Evolutionary conservation across 2,797 vertebrate genomes (phyloP).

Genomic region (Oreochromis grahami): DNA sequence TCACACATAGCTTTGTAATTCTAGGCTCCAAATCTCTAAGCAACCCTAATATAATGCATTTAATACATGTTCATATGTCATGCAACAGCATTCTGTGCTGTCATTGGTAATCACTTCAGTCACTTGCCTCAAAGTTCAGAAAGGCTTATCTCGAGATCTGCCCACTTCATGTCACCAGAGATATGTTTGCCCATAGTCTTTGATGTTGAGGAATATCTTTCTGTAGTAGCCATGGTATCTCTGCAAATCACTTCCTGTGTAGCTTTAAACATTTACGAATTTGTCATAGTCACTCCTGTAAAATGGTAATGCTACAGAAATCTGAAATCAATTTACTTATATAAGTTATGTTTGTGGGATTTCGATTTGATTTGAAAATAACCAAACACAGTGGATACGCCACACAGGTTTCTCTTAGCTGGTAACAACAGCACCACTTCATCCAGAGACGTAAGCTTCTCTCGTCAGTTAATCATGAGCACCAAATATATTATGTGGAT

Average conservation of each 20-base stretch:
- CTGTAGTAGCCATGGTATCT: background rate
- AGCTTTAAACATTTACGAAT: background rate
- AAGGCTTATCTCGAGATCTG: background rate
- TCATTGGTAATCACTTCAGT: too few species aligned
- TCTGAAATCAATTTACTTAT: background rate
- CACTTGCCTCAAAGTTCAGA: background rate
- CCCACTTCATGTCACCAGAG: background rate
- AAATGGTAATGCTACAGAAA: background rate
- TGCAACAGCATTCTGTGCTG: too few species aligned
- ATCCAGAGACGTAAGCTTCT: background rate
- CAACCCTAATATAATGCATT: too few species aligned
- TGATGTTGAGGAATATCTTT: background rate
- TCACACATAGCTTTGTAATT: too few species aligned
- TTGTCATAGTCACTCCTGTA: background rate
- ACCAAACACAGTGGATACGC: background rate
- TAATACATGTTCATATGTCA: too few species aligned
- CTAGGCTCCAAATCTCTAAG: too few species aligned
- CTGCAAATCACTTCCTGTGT: background rate
- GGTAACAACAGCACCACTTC: background rate
- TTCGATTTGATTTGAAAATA: background rate
- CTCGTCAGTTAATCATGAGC: background rate
- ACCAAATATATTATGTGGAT: background rate
- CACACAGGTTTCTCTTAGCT: background rate
- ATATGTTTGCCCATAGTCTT: background rate
- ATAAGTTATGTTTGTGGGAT: background rate